Evolutionary conservation across 2,888 invertebrate species (phyloP).

Genomic region (Noctua janthina): DNA sequence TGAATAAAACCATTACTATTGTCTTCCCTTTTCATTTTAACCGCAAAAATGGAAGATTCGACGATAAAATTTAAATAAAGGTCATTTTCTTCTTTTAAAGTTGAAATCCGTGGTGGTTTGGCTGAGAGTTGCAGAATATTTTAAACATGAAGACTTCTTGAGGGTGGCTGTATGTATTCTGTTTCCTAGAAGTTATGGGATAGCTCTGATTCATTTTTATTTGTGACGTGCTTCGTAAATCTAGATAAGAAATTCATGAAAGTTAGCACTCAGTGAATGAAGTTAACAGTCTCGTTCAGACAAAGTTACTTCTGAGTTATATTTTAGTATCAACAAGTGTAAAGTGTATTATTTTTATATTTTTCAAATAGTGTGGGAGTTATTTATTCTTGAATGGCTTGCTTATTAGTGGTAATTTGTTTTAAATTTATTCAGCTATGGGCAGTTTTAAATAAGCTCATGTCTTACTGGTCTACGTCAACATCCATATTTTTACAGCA

Average conservation of each 20-base stretch:
- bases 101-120: constrained; percentile 65
- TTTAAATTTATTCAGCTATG: not conserved
- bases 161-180: constrained; percentile 29
- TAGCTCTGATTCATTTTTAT: constrained; percentile 41
- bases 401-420: not conserved
- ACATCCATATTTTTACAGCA: rapidly evolving
- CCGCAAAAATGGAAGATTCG: constrained; percentile 71
- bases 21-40: constrained; percentile 75
- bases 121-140: constrained; percentile 55
- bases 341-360: constrained; percentile 26
- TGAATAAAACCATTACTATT: constrained; percentile 72
- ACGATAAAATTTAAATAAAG: constrained; percentile 80
- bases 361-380: not conserved
- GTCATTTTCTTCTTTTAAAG: constrained; percentile 74
- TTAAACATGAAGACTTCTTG: constrained; percentile 43
- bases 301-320: not conserved
- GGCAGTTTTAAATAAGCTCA: not conserved
- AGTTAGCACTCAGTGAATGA: constrained; percentile 26
- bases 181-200: constrained; percentile 38
- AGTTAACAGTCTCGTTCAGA: constrained; percentile 7
- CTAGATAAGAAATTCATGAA: constrained; percentile 29
- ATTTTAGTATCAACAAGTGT: constrained; percentile 32
- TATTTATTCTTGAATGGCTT: not conserved
- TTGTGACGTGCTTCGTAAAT: constrained; percentile 31
- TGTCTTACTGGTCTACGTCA: not conserved